These are phyloP conservation scores for Cynocephalus volans DNA, from an alignment of 2,113 vertebrate species.

Conservation along the genomic window DNA sequence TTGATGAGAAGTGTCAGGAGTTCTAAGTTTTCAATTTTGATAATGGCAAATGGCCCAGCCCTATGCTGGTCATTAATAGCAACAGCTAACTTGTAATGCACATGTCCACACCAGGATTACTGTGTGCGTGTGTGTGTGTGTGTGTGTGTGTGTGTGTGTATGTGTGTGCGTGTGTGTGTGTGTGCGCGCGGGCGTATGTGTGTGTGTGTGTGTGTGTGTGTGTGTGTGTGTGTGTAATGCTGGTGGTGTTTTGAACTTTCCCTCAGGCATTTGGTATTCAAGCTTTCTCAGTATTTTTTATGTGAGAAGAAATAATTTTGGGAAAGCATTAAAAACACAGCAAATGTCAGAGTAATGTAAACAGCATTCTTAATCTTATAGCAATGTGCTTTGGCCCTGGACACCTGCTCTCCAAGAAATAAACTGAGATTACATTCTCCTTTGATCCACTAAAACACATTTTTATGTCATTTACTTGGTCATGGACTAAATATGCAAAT, in stretches of 20 bases:
- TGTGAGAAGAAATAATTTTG: constrained; percentile 60
- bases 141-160: accelerated
- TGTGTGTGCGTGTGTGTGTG: accelerated
- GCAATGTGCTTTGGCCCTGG: constrained; percentile 9
- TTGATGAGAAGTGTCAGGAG: constrained; percentile 74
- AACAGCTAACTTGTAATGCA: constrained; percentile 33
- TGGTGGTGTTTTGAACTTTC: neutral
- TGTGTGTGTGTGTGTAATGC: accelerated
- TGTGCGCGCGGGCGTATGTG: neutral
- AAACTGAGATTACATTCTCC: constrained; percentile 54
- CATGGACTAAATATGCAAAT: constrained; percentile 56
- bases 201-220: neutral
- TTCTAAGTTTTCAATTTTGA: constrained; percentile 77
- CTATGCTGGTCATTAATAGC: constrained; percentile 29
- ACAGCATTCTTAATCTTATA: constrained; percentile 57
- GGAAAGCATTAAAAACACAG: constrained; percentile 60
- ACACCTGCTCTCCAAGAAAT: constrained; percentile 63
- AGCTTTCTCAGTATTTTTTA: constrained; percentile 61
- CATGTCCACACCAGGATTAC: neutral
- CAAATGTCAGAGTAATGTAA: constrained; percentile 62
- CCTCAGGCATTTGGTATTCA: neutral
- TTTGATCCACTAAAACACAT: constrained; percentile 29
- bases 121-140: neutral
- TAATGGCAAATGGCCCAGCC: constrained; percentile 45
- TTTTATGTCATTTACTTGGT: constrained; percentile 66